Evolutionary conservation across 2,797 vertebrate species (phyloP), one percentile per base, ranked within the genome.

Genomic region (Acipenser oxyrinchus): DNA sequence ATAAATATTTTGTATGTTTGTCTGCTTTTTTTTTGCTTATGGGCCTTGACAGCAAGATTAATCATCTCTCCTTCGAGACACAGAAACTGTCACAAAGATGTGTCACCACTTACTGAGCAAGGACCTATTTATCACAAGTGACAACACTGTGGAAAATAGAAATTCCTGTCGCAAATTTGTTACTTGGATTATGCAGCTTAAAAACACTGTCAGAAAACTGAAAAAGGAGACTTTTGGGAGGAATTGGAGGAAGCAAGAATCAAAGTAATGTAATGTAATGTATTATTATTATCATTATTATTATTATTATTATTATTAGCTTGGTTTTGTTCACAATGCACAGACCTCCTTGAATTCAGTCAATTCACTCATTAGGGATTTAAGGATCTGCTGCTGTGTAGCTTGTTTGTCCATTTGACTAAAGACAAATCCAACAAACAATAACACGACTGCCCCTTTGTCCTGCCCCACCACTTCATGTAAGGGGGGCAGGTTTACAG

Each of bases 401-500:
- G 67, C 75, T 79, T 82, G 77, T 84, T 81, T 84, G 79, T 74
- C 77, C 75, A 75, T 76, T 84, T 76, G 78, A 82, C 80, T 85
- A 75, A 76, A 77, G 75, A 81, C 80, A 82, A 80, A 81, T 79
- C 77, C 81, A 73, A 68, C 71, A 72, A 81, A 77, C 76, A 72
- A 72, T 70, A 66, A 81, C 83, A 85, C 83, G 83, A 82, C 69
- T 61, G 72, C 69, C 70, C 65, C 84, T 88, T 86, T 86, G 83
- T 84, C 79, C 74, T 80, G 61, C 71, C 37, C 70, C 69, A 63
- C 61, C 78, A 79, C 78, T 78, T 78, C 76, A 80, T 82, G 81
- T 82, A 77, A 81, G 80, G 76, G 67, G 76, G 76, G 83, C 78
- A 77, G 84, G 84, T 88, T 89, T 87, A 86, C 85, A 72, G 85